Percentiles rank a stretch among this genome's conserved stretches.
Evolutionary conservation across 2,888 invertebrate species (phyloP).

Genomic region (Azorinus chamasolen): DNA sequence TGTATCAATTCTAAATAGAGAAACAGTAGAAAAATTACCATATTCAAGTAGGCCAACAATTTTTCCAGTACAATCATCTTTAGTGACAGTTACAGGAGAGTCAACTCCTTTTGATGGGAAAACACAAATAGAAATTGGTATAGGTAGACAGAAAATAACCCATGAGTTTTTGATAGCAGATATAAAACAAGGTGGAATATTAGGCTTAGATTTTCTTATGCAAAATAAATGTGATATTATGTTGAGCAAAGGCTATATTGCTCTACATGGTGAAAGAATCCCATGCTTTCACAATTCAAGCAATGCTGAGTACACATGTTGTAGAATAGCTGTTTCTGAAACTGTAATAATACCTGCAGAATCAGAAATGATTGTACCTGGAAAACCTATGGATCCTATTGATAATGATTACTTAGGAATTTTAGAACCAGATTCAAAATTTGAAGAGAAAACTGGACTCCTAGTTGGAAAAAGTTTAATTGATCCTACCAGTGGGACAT

Average conservation of each 20-base stretch:
- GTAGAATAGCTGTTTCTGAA: not conserved
- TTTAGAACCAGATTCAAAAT: constrained; percentile 4
- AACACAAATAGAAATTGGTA: no score
- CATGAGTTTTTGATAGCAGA: constrained; percentile 21
- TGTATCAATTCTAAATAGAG: no score
- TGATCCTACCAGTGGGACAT: no score
- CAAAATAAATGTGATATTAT: constrained; percentile 20
- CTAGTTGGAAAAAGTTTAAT: no score
- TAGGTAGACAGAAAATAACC: not conserved
- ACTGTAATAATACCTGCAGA: constrained; percentile 11
- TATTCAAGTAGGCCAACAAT: no score
- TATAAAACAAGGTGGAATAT: not conserved
- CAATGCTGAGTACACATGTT: no score
- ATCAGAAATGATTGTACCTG: constrained; percentile 15
- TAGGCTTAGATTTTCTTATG: no score
- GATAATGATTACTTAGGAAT: constrained; percentile 6
- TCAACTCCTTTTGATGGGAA: no score
- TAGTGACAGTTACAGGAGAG: no score
- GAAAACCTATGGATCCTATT: constrained; percentile 18
- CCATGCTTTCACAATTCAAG: constrained; percentile 13
- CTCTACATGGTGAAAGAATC: constrained; percentile 11
- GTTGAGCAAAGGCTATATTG: constrained; percentile 15
- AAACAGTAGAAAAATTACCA: no score
- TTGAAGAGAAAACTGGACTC: constrained; percentile 27
- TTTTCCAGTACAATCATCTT: no score